Conservation (phyloP, 2,888 invertebrate species). For the Unio pictorum region DNA sequence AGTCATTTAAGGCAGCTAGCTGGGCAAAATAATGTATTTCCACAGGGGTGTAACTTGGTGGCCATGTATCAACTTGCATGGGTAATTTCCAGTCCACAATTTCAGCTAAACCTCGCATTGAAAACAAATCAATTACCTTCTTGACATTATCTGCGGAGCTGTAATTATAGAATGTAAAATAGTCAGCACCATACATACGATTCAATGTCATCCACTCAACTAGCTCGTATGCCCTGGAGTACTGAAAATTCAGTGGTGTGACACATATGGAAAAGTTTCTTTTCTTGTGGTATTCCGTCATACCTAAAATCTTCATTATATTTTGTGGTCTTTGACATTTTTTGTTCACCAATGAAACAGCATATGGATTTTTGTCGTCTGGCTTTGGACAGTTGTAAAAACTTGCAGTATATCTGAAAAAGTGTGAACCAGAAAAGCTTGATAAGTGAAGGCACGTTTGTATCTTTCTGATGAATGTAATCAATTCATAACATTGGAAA, state of each 20-base stretch:
- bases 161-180: conserved; percentile 64
- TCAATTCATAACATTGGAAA: too few relatives aligned
- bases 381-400: background rate
- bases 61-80: conserved; percentile 42
- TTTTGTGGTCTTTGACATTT: too few relatives aligned
- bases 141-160: conserved; percentile 50
- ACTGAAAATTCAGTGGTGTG: conserved; percentile 50
- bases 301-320: too few relatives aligned
- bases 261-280: conserved; percentile 54
- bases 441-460: too few relatives aligned
- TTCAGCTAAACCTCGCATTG: conserved; percentile 42
- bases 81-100: conserved; percentile 64
- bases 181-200: conserved; percentile 62
- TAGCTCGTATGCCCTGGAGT: conserved; percentile 54
- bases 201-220: conserved; percentile 68
- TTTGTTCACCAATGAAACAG: background rate
- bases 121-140: conserved; percentile 51
- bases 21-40: conserved; percentile 69
- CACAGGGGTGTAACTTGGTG: conserved; percentile 2
- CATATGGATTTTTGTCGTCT: background rate
- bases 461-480: too few relatives aligned
- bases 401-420: conserved; percentile 1
- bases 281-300: background rate
- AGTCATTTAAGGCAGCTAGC: conserved; percentile 66
- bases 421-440: conserved; percentile 1